Conservation (phyloP, 1,140 invertebrate species). For the Drosophila nikananu region DNA sequence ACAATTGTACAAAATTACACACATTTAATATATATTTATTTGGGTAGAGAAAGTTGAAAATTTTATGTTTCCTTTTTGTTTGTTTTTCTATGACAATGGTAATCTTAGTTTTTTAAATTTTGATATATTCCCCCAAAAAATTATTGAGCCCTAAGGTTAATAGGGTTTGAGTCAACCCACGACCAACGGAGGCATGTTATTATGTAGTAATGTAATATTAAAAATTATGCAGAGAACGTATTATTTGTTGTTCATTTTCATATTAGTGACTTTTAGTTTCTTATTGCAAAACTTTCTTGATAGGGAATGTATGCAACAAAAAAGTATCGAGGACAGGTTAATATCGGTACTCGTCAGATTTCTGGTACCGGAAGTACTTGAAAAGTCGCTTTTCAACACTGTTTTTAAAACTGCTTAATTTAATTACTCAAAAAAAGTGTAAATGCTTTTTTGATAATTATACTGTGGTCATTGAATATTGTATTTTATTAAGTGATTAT, state of each 20-base stretch:
- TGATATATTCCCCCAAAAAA: not conserved
- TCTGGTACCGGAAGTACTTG: not conserved
- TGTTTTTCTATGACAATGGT: constrained; percentile 72
- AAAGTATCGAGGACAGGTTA: not conserved
- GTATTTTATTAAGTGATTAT: not conserved
- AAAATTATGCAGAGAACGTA: not conserved
- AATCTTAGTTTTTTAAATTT: constrained; percentile 45
- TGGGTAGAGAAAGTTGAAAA: constrained; percentile 11
- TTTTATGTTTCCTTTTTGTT: constrained; percentile 27
- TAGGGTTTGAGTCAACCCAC: not conserved
- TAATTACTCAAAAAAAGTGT: not conserved
- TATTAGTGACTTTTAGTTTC: not conserved
- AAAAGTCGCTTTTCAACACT: not conserved
- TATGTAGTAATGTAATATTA: not conserved
- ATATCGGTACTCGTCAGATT: not conserved
- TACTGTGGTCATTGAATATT: not conserved
- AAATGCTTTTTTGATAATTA: not conserved
- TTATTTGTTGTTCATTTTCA: not conserved
- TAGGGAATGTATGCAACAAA: not conserved
- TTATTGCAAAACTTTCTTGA: not conserved
- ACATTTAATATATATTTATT: constrained; percentile 8
- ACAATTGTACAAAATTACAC: constrained; percentile 51
- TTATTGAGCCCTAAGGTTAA: not conserved
- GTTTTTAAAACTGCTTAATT: not conserved
- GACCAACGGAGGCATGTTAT: not conserved